These are phyloP conservation scores for Atopsyche davidsoni DNA, from an alignment of 1,140 invertebrate species.

Conservation along the genomic window DNA sequence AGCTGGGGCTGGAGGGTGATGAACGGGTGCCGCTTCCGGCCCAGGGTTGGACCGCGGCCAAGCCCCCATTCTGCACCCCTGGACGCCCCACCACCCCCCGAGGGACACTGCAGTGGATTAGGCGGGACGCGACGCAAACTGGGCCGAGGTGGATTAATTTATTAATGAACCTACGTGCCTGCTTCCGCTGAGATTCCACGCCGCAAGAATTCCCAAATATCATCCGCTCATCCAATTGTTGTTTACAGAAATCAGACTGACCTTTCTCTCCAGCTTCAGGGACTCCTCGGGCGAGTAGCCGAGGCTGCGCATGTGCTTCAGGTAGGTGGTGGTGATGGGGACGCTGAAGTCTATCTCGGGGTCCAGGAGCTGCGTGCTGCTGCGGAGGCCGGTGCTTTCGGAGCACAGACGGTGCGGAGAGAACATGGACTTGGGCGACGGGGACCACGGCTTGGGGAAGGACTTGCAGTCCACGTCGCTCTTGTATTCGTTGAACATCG, in stretches of 20 bases:
- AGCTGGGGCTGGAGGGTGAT: too few species aligned
- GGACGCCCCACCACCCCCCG: too few species aligned
- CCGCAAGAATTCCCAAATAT: too few species aligned
- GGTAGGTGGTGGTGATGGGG: slow-evolving; percentile 78
- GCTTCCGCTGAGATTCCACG: too few species aligned
- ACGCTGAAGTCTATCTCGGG: slow-evolving; percentile 69
- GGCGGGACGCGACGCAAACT: too few species aligned
- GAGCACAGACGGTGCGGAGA: slow-evolving; percentile 40
- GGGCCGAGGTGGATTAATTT: too few species aligned
- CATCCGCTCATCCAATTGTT: too few species aligned
- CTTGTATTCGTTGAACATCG: slow-evolving; percentile 30
- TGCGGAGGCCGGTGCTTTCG: slow-evolving; percentile 33
- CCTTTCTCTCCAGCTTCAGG: slow-evolving; percentile 53
- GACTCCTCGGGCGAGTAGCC: slow-evolving; percentile 53
- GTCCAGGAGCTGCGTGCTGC: slow-evolving; percentile 30
- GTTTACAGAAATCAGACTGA: slow-evolving; percentile 32
- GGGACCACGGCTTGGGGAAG: slow-evolving; percentile 29
- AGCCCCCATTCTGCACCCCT: too few species aligned
- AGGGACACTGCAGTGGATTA: too few species aligned
- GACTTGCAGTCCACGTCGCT: slow-evolving; percentile 34
- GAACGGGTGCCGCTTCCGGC: too few species aligned
- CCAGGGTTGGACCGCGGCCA: too few species aligned
- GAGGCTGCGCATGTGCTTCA: slow-evolving; percentile 71
- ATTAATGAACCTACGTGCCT: too few species aligned
- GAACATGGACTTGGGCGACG: slow-evolving; percentile 42